These are phyloP conservation scores for Poecilus cupreus DNA, from an alignment of 2,888 invertebrate genomes.

Conservation along the genomic window DNA sequence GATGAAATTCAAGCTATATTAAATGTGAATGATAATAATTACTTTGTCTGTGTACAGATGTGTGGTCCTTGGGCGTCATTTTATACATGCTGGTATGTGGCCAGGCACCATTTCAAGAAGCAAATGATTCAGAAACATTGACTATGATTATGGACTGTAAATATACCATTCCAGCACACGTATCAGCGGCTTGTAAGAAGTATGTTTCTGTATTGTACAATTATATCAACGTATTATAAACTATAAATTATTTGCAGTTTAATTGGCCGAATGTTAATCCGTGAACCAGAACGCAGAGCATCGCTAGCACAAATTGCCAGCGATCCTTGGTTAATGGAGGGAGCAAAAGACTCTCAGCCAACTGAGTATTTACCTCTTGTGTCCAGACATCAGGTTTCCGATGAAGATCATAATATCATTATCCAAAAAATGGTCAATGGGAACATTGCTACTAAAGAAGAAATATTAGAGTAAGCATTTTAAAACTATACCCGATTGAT, in stretches of 20 bases:
- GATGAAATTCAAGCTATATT: neutral
- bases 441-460: constrained; percentile 94
- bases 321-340: constrained; percentile 88
- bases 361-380: constrained; percentile 86
- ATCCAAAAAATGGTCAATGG: constrained; percentile 98
- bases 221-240: neutral
- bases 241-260: constrained; percentile 76
- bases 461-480: constrained; percentile 87
- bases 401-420: constrained; percentile 93
- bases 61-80: constrained; percentile 99
- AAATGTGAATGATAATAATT: neutral
- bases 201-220: constrained; percentile 67
- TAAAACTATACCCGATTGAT: neutral
- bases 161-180: constrained; percentile 92
- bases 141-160: constrained; percentile 99
- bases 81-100: constrained; percentile 99
- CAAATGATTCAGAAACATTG: constrained; percentile 98
- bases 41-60: constrained; percentile 77
- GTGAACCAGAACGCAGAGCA: constrained; percentile 94
- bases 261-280: constrained; percentile 93
- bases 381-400: constrained; percentile 90
- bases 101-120: constrained; percentile 98
- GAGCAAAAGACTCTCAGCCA: constrained; percentile 74
- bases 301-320: constrained; percentile 90
- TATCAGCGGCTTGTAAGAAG: constrained; percentile 90